Conservation (phyloP, 2,797 vertebrate species). For the Siniperca scherzeri region DNA sequence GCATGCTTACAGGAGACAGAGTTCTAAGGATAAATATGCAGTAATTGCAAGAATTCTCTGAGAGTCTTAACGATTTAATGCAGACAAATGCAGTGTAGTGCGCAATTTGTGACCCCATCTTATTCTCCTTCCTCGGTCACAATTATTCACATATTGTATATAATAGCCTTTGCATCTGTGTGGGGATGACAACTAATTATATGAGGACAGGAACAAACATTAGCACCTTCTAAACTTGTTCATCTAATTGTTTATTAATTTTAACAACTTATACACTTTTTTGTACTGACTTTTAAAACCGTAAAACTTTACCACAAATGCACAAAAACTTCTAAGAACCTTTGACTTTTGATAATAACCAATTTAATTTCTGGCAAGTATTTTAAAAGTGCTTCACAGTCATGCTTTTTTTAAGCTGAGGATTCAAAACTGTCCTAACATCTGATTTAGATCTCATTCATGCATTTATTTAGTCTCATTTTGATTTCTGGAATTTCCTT, state of each 20-base stretch:
- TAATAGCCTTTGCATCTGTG: not conserved
- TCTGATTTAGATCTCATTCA: not conserved
- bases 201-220: not conserved
- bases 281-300: too few relatives aligned
- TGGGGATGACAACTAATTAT: not conserved
- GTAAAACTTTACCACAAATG: not conserved
- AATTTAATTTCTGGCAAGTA: too few relatives aligned
- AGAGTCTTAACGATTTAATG: not conserved
- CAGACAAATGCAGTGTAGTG: not conserved
- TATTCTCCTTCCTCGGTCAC: not conserved
- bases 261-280: too few relatives aligned
- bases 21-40: too few relatives aligned
- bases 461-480: not conserved
- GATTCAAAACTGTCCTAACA: not conserved
- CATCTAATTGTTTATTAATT: not conserved
- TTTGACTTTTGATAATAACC: not conserved
- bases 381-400: too few relatives aligned
- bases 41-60: not conserved
- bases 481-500: not conserved
- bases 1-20: rapidly evolving
- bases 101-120: not conserved
- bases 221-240: not conserved
- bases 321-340: not conserved
- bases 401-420: too few relatives aligned
- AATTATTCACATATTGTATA: not conserved